Base-by-base conservation (phyloP, 2,888 invertebrate genomes). In the Buathra laborator region DNA sequence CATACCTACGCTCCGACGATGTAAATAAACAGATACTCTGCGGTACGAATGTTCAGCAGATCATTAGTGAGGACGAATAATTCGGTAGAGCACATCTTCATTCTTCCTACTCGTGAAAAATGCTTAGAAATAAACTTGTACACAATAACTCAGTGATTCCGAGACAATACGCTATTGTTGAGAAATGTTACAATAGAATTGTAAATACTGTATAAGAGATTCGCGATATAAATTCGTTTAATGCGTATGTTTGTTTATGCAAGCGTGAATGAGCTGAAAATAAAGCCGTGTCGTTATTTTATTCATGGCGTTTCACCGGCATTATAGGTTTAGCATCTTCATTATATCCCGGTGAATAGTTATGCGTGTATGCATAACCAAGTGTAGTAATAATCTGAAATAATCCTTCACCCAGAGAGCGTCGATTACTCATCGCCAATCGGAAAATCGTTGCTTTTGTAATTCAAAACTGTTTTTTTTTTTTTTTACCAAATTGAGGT, bases 291-390 rank as follows among this genome's bases (percentile, higher is more conserved):
- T 64, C 68, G 70, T 76, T 71, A 71, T 19, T 82, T 76, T 64
- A 71, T 81, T 76, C 76, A 81, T 76, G 53, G 46, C 43, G 24
- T 53, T 64, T 51, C 62, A 51, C 37, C 62, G n/a, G 70, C 43
- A 70, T 81, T 75, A 75, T 44, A 51, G 53, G 48, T 62, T 82
- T 66, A 46, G 32, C 14, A 44, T 62, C 44, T 53, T 80, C 46
- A 64, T 53, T 43, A 44, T 24, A 68, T 67, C 48, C 59, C 44
- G 5, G 32, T 76, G 75, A 62, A 62, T 19, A 44, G 53, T 74
- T 67, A 62, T 44, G 46, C 59, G 44, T 4, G 19, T 37, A 44
- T 9, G 24, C 16, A n/a, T 46, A 37, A 37, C 16, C 3, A 4
- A 32, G 56, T 43, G 37, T 10, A 37, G 24, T 7, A 7, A 19